phyloP scores from a whole-genome alignment of 2,113 vertebrate species.

The Podocnemis expansa region DNA sequence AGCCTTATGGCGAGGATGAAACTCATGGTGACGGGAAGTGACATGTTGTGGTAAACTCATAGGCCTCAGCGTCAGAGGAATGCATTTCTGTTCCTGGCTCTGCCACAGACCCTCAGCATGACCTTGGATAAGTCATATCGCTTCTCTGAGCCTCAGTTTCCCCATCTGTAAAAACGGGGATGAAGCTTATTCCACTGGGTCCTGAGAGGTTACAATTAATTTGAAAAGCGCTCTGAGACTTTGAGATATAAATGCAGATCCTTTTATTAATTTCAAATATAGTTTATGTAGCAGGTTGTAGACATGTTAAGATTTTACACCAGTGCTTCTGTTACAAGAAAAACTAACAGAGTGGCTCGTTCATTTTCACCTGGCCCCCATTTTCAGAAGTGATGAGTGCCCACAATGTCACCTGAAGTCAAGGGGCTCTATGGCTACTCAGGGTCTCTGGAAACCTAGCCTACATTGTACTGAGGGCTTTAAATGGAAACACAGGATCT shows the following conservation, averaged over 20 bases:
- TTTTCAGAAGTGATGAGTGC: background rate
- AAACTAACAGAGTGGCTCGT: background rate
- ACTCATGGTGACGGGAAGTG: background rate
- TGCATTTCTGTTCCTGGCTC: background rate
- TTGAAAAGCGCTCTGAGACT: background rate
- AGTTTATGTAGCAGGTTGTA: background rate
- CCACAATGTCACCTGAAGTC: background rate
- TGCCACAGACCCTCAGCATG: background rate
- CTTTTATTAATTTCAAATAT: background rate
- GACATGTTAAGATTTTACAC: background rate
- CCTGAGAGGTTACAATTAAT: background rate
- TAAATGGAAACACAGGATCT: background rate
- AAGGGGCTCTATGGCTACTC: background rate
- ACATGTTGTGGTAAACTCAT: background rate
- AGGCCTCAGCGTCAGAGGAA: background rate
- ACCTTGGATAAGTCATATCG: background rate
- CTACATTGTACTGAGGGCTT: rapidly evolving
- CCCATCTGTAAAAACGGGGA: background rate
- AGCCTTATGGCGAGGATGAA: background rate
- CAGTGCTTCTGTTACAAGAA: background rate
- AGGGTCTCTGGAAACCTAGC: background rate
- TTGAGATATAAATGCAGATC: rapidly evolving
- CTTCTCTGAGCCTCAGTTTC: background rate
- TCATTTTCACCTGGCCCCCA: background rate
- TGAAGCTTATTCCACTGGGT: background rate